phyloP scores from a whole-genome alignment of 2,113 vertebrate species.

The Notarius lentiginosus region DNA sequence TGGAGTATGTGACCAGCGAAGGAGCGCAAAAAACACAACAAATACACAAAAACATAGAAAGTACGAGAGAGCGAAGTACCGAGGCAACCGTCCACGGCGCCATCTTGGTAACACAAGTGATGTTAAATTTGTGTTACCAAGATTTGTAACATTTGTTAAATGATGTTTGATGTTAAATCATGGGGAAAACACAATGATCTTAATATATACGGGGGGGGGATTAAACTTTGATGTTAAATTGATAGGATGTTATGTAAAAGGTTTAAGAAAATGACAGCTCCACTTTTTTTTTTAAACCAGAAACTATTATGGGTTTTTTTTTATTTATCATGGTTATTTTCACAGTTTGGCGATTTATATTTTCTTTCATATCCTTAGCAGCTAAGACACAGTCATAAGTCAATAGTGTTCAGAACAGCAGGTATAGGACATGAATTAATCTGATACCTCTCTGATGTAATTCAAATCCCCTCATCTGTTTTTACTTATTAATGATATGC shows the following conservation, averaged over 20 bases:
- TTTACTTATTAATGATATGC: conserved; percentile 27
- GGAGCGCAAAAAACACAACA: no score
- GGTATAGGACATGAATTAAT: not conserved
- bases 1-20: no score
- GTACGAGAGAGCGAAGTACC: no score
- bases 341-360: not conserved
- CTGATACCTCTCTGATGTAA: not conserved
- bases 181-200: not conserved
- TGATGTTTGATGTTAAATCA: not conserved
- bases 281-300: not conserved
- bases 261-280: not conserved
- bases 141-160: no score
- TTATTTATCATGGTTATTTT: not conserved
- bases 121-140: no score
- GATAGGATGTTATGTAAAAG: not conserved
- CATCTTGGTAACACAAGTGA: no score
- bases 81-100: no score
- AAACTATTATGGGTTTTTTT: not conserved
- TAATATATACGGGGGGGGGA: not conserved
- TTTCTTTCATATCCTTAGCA: not conserved
- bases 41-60: no score
- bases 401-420: not conserved
- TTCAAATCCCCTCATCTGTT: conserved; percentile 8
- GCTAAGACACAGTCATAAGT: not conserved
- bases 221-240: not conserved